phyloP scores from a whole-genome alignment of 2,113 vertebrate species.

The Sisor rabdophorus region DNA sequence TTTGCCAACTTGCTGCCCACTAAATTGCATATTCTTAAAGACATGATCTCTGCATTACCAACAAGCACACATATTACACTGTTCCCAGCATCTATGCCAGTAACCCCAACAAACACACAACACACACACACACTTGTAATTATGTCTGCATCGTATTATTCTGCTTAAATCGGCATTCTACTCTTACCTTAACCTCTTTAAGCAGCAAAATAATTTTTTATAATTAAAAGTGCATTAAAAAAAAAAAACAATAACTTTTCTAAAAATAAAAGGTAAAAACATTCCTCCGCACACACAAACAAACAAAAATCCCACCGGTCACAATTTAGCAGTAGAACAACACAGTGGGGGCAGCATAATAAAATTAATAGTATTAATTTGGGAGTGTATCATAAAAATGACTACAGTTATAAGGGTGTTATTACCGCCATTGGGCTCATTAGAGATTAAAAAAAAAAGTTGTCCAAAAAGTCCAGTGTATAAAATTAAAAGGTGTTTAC shows the following conservation, averaged over 20 bases:
- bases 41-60: constrained; percentile 39
- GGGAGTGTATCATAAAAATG: neutral
- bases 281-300: constrained; percentile 7
- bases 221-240: neutral
- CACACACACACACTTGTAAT: neutral
- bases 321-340: neutral
- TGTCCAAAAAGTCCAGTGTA: neutral
- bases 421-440: neutral
- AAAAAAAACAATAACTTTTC: neutral
- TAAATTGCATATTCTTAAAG: constrained; percentile 58
- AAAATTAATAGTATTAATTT: neutral
- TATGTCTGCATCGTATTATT: neutral
- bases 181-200: neutral
- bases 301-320: neutral
- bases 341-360: neutral
- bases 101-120: constrained; percentile 9
- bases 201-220: neutral
- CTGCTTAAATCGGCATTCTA: neutral
- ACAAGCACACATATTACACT: constrained; percentile 23
- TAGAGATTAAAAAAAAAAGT: neutral
- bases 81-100: neutral
- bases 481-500: neutral
- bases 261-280: neutral
- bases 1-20: constrained; percentile 52
- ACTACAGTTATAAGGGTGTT: neutral